phyloP scores from a whole-genome alignment of 1,140 invertebrate genomes.

The Saccostrea echinata region DNA sequence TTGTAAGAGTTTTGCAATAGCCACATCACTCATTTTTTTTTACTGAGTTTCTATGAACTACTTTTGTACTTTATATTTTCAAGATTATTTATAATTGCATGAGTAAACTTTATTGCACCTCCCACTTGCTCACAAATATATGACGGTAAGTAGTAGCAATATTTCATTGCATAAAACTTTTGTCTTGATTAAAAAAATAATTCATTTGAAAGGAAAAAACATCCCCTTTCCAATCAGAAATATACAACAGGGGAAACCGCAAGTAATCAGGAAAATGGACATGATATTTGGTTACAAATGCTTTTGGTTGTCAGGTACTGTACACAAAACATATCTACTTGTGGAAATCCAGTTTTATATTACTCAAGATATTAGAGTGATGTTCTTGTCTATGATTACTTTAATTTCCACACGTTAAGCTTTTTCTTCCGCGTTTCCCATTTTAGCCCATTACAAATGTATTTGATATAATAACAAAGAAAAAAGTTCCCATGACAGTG shows the following conservation, averaged over 20 bases:
- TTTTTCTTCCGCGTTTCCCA: background rate
- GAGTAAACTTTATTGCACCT: too few species aligned
- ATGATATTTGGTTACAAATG: background rate
- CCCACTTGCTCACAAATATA: too few species aligned
- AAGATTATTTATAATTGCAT: too few species aligned
- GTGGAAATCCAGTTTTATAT: background rate
- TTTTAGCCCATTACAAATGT: background rate
- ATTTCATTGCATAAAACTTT: background rate
- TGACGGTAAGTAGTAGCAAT: too few species aligned
- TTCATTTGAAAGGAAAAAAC: background rate
- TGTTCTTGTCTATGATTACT: conserved; percentile 4
- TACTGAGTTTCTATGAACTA: too few species aligned
- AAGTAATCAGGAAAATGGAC: background rate
- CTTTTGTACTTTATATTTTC: too few species aligned
- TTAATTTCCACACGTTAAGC: conserved; percentile 11
- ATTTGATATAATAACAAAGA: background rate
- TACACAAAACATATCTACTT: background rate
- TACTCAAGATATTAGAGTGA: background rate
- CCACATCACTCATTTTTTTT: too few species aligned
- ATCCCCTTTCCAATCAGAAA: background rate
- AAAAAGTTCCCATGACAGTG: background rate
- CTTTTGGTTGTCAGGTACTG: background rate
- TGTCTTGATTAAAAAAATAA: background rate
- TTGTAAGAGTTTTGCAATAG: too few species aligned
- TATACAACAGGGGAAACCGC: background rate